Conservation (phyloP, 2,888 invertebrate species). For the Strigamia transsilvanica region DNA sequence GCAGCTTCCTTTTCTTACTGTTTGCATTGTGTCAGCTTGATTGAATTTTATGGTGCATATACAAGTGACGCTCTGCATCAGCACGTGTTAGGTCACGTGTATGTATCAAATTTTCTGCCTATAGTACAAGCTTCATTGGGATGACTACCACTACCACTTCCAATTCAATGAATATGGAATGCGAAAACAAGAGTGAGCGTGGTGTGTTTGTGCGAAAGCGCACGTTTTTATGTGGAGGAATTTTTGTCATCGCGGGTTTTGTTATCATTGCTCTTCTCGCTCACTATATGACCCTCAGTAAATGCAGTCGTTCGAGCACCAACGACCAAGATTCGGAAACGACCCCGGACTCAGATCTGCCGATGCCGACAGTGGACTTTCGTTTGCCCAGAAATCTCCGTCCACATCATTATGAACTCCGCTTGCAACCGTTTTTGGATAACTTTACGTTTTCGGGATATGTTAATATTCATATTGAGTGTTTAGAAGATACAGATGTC, state of each 20-base stretch:
- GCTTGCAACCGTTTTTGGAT: conserved; percentile 76
- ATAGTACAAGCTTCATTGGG: background rate
- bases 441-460: conserved; percentile 78
- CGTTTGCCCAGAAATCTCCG: conserved; percentile 74
- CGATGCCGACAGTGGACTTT: conserved; percentile 28
- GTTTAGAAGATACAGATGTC: conserved; percentile 71
- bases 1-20: conserved; percentile 32
- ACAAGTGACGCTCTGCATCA: background rate
- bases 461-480: conserved; percentile 68
- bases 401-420: conserved; percentile 76
- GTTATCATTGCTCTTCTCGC: background rate
- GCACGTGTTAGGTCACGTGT: conserved; percentile 27
- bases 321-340: background rate
- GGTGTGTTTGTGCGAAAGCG: conserved; percentile 11
- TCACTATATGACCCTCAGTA: background rate
- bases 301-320: background rate
- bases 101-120: background rate
- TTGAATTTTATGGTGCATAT: conserved; percentile 22
- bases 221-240: background rate
- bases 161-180: background rate
- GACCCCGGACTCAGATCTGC: background rate
- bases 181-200: background rate
- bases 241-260: background rate
- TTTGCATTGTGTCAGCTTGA: background rate
- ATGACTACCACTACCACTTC: background rate